Evolutionary conservation across 2,888 invertebrate genomes (phyloP), one percentile per base, ranked within the genome.

Genomic region (Caenorhabditis sinica): DNA sequence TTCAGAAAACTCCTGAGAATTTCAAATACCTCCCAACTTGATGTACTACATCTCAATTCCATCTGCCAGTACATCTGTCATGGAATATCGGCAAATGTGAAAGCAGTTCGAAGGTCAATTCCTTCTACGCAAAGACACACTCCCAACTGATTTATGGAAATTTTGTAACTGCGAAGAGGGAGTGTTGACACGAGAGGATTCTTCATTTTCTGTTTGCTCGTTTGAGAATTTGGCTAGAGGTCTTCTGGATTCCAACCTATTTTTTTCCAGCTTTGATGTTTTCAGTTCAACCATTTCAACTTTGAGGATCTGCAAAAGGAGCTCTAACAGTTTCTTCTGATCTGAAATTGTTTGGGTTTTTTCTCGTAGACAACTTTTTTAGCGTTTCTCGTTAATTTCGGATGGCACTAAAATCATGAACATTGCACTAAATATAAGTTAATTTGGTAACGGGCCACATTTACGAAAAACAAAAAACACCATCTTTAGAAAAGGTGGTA

Each of bases 91-190:
- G 40, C 69, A 25, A 25, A 28, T 40, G 11, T 51, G 15, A 72
- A 61, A 60, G 33, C 49, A 73, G 56, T 73, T 72, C 33, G 73
- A 73, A 73, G 73, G 73, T 61, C 73, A 60, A 60, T n/a, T 20
- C 1, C 23, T 51, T 13, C 36, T 36, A 56, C 56, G 69, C 53
- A 30, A 45, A n/a, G 30, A 45, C 60, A 71, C 58, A 45, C 43
- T 60, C 43, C 49, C 30, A 43, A n/a, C 60, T 25, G 61, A 73
- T 61, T 72, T 51, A 73, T 49, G 73, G 51, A 61, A 17, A 61
- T 73, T 73, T 72, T 49, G 23, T 60, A 72, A 58, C 40, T 30
- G 15, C 11, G 5, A 17, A 20, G 20, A 15, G 13, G 11, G 9
- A 43, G 43, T 63, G 45, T 65, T 45, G 15, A 28, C 45, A 65